These are phyloP conservation scores for Uromys caudimaculatus DNA, from an alignment of 2,797 vertebrate genomes.

Conservation along the genomic window DNA sequence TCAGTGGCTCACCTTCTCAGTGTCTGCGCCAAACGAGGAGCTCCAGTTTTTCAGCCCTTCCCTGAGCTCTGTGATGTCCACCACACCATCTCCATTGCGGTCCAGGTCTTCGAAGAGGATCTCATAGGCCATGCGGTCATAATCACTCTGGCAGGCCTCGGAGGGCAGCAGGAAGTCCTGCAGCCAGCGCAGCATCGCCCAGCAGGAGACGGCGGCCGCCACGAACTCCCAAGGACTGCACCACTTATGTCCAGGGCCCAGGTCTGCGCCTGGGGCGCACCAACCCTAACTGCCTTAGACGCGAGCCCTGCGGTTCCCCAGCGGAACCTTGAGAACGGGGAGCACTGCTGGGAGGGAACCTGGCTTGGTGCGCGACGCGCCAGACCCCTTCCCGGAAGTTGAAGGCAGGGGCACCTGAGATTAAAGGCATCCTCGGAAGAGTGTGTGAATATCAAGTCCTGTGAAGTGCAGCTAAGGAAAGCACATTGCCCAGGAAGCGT, in stretches of 20 bases:
- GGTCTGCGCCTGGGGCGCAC: no score
- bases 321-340: not conserved
- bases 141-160: slow-evolving; percentile 71
- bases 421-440: rapidly evolving
- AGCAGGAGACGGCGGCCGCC: not conserved
- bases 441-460: rapidly evolving
- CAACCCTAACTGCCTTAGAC: not conserved
- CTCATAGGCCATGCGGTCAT: slow-evolving; percentile 83
- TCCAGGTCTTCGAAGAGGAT: slow-evolving; percentile 93
- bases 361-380: rapidly evolving
- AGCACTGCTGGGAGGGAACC: not conserved
- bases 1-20: slow-evolving; percentile 89
- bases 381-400: not conserved
- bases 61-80: slow-evolving; percentile 93
- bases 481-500: rapidly evolving
- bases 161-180: slow-evolving; percentile 85
- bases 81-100: slow-evolving; percentile 91
- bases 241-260: rapidly evolving
- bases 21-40: slow-evolving; percentile 85
- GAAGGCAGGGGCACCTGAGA: rapidly evolving
- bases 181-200: slow-evolving; percentile 78
- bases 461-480: rapidly evolving
- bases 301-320: not conserved
- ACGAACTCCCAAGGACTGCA: not conserved
- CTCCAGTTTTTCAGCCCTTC: slow-evolving; percentile 92